Evolutionary conservation across 2,797 vertebrate genomes (phyloP).

Genomic region (Crocidura indochinensis): DNA sequence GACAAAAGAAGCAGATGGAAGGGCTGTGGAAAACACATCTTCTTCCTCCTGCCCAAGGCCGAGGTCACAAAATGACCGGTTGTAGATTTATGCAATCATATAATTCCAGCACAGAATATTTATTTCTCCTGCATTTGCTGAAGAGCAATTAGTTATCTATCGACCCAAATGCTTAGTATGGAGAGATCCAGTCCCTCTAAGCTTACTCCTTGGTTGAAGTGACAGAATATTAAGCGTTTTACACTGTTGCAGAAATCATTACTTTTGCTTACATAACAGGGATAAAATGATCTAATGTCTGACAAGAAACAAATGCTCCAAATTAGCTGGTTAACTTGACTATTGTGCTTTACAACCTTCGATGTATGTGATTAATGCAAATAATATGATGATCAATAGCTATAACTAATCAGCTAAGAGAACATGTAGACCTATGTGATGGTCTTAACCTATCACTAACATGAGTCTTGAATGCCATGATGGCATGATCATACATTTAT

Average conservation of each 20-base stretch:
- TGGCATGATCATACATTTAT: background rate
- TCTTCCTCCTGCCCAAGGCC: background rate
- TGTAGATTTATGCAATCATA: background rate
- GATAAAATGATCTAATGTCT: background rate
- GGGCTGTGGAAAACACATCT: background rate
- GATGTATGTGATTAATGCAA: background rate
- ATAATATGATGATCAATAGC: background rate
- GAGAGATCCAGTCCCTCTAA: background rate
- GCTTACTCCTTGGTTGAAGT: slow-evolving; percentile 5
- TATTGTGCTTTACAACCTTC: background rate
- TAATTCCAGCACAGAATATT: slow-evolving; percentile 10
- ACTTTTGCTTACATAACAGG: background rate
- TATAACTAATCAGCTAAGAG: background rate
- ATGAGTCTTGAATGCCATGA: background rate
- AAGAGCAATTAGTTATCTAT: slow-evolving; percentile 38
- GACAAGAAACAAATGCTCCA: background rate
- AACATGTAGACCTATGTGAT: background rate
- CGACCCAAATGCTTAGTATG: background rate
- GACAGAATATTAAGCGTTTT: slow-evolving; percentile 53
- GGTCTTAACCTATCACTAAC: background rate
- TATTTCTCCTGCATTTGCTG: slow-evolving; percentile 2
- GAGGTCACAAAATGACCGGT: background rate
- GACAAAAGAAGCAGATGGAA: no score
- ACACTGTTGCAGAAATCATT: background rate
- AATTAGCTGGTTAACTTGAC: no score